Percentiles rank a stretch among this genome's conserved stretches.
Evolutionary conservation across 2,113 vertebrate species (phyloP).

Genomic region (Arenaria interpres): DNA sequence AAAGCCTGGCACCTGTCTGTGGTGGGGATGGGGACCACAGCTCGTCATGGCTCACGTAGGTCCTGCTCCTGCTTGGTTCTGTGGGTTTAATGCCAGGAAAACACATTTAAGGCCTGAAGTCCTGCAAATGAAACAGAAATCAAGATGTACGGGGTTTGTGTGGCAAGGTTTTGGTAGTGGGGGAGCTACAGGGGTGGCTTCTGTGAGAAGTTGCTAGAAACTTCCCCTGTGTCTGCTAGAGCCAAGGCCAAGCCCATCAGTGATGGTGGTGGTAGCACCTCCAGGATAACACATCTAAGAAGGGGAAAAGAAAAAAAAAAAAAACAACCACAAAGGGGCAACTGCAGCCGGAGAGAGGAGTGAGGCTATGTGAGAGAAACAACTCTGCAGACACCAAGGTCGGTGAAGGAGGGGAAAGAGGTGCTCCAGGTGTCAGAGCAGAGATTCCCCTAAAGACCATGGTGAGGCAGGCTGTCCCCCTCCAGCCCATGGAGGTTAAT

Average conservation of each 20-base stretch:
- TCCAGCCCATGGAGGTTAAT: background rate
- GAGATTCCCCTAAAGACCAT: background rate
- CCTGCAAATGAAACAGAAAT: background rate
- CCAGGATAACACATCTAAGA: too few relatives aligned
- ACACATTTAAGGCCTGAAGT: background rate
- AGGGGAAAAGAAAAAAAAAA: background rate
- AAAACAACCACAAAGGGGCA: too few relatives aligned
- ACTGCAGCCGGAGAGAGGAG: background rate
- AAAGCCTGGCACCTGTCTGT: rapidly evolving
- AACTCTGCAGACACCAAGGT: background rate
- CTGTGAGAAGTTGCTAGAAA: background rate
- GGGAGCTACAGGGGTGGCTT: background rate
- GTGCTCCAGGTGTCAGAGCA: background rate
- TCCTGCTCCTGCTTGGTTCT: background rate
- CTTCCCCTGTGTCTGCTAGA: background rate
- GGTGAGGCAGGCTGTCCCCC: background rate
- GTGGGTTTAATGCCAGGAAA: background rate
- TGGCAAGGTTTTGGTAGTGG: background rate
- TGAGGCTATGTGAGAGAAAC: background rate
- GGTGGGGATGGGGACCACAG: background rate
- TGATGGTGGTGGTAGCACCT: background rate
- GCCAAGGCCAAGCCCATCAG: background rate
- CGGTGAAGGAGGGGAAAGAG: background rate
- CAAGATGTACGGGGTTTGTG: background rate
- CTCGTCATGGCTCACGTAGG: background rate